phyloP scores from a whole-genome alignment of 2,113 vertebrate species.

The Trochalopteron elliotii region DNA sequence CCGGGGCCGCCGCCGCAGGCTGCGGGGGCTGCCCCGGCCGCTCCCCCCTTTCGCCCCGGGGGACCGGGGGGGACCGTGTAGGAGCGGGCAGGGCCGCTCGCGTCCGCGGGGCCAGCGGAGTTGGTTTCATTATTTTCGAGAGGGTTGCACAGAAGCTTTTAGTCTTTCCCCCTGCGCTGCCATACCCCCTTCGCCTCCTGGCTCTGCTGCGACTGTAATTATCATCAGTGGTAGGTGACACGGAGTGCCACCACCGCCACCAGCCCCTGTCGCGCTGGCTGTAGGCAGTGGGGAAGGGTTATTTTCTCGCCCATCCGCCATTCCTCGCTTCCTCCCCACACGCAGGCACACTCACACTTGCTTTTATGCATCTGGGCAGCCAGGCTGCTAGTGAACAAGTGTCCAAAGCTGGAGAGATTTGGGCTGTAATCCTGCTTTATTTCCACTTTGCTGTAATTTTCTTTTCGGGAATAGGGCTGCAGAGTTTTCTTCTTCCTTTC shows the following conservation, averaged over 20 bases:
- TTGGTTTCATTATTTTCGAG: neutral
- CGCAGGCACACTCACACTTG: neutral
- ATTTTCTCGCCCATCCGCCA: slow-evolving; percentile 37
- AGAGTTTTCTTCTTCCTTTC: neutral
- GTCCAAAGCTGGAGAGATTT: neutral
- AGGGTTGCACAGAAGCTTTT: neutral
- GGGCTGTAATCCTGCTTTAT: neutral
- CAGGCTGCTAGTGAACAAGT: slow-evolving; percentile 1
- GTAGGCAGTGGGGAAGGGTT: neutral
- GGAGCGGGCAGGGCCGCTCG: neutral
- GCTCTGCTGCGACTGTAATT: neutral
- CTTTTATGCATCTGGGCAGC: neutral
- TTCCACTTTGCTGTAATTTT: neutral
- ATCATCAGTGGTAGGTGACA: neutral
- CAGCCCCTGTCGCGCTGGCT: neutral
- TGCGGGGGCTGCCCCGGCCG: neutral
- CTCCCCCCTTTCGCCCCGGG: neutral
- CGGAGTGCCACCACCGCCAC: slow-evolving; percentile 1
- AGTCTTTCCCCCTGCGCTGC: neutral
- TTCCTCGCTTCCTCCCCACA: neutral
- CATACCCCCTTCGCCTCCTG: neutral
- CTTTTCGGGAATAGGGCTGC: neutral
- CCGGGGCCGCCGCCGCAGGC: neutral
- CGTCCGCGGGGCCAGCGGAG: neutral
- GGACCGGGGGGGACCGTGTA: neutral